Evolutionary conservation across 1,140 invertebrate species (phyloP).

Genomic region (Anastrepha obliqua): DNA sequence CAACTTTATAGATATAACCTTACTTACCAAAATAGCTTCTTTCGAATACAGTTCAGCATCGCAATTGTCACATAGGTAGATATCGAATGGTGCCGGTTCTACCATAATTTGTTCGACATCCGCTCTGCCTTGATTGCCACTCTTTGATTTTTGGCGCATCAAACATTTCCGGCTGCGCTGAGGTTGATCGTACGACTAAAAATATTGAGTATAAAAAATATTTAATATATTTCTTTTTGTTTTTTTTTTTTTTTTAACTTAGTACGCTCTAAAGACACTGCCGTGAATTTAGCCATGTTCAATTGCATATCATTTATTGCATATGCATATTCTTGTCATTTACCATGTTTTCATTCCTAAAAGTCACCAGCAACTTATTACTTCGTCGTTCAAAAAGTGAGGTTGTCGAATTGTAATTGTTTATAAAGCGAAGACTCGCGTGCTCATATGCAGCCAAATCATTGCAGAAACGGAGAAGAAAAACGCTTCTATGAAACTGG

Average conservation of each 20-base stretch:
- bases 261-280: too few relatives aligned
- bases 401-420: constrained; percentile 84
- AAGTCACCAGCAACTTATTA: constrained; percentile 82
- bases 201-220: not conserved
- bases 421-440: constrained; percentile 80
- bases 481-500: constrained; percentile 82
- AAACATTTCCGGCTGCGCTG: constrained; percentile 69
- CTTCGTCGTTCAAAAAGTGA: constrained; percentile 81
- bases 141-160: constrained; percentile 68
- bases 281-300: too few relatives aligned
- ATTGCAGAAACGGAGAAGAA: constrained; percentile 82
- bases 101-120: constrained; percentile 75
- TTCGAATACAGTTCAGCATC: constrained; percentile 79
- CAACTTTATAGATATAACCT: too few relatives aligned
- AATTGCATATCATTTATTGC: too few relatives aligned
- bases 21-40: constrained; percentile 77
- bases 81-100: constrained; percentile 78
- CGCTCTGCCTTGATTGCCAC: constrained; percentile 70
- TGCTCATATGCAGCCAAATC: constrained; percentile 80
- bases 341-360: constrained; percentile 84
- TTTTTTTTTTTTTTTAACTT: too few relatives aligned
- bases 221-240: not conserved
- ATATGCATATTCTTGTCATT: constrained; percentile 45
- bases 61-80: constrained; percentile 85
- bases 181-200: constrained; percentile 66